Percentiles rank a stretch among this genome's conserved stretches.
phyloP scores from a whole-genome alignment of 2,797 vertebrate species.

The Stomatorhinus walkeri region DNA sequence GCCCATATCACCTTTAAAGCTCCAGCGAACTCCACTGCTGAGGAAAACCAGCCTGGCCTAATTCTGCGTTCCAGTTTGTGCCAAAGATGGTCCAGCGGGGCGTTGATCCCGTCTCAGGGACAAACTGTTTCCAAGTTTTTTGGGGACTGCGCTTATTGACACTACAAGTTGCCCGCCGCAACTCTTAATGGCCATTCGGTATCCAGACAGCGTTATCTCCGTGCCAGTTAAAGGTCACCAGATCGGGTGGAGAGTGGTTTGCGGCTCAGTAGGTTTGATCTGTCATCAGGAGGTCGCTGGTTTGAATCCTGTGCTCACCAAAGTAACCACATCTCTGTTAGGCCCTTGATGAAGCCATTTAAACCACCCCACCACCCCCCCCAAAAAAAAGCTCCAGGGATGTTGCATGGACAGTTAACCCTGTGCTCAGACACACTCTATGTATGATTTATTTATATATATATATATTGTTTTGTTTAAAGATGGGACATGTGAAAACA shows the following conservation, averaged over 20 bases:
- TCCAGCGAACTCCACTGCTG: not conserved
- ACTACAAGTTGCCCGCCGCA: not conserved
- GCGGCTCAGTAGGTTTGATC: not conserved
- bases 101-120: not conserved
- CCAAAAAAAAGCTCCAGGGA: not conserved
- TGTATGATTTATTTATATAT: too few relatives aligned
- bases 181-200: not conserved
- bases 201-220: not conserved
- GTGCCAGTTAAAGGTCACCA: not conserved
- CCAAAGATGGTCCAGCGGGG: slow-evolving; percentile 8
- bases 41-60: not conserved
- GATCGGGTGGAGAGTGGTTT: not conserved
- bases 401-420: too few relatives aligned
- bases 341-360: not conserved
- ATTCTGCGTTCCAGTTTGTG: slow-evolving; percentile 1
- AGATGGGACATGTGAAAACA: not conserved
- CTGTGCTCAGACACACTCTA: too few relatives aligned
- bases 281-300: not conserved
- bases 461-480: too few relatives aligned
- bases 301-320: not conserved
- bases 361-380: too few relatives aligned
- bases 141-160: not conserved
- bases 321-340: not conserved
- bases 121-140: slow-evolving; percentile 1
- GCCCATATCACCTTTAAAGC: not conserved